Base-by-base conservation (phyloP, 2,888 invertebrate species). In the Agrotis segetum region DNA sequence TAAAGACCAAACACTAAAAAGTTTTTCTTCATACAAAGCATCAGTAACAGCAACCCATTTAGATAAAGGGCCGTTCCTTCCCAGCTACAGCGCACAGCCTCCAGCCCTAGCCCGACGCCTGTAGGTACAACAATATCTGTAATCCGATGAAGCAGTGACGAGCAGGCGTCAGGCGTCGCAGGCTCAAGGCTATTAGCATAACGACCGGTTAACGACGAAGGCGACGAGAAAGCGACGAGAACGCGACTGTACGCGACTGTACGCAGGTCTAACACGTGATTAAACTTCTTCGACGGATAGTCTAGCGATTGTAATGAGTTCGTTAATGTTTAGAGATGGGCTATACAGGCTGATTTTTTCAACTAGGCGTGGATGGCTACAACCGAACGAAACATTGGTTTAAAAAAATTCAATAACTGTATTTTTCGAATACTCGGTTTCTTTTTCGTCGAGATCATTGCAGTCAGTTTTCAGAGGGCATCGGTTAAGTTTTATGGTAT, bases 141-240 rank as follows among this genome's bases (percentile, higher is more conserved):
- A 73, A 72, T 78, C 69, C 74, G 69, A 84, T 74, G 84, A 77
- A 68, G 72, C 80, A 71, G 80, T 75, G 83, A 69, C 77, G 66
- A 77, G 67, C 77, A 67, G 74, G 68, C 80, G 34, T 19, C 56
- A 34, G 55, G 75, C 77, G 78, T 82, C 69, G 71, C 74, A 68
- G 85, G 71, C 72, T 77, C 74, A 56, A 61, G 58, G 52, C 86
- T 87, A 90, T 89, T 88, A 89, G 83, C 88, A 84, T 90, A 90
- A 90, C 88, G 90, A 90, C 84, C 83, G 83, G 85, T 83, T 90
- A 89, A 90, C 89, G 89, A 88, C 83, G 72, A 67, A 62, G 64
- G 71, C 71, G 78, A 74, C 77, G 84, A 47, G 56, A 44, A 19
- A 6, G 44, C 46, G 55, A 44, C 14, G 21, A 17, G 44, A 21